Conservation (phyloP, 2,113 vertebrate genomes). For the Ameiurus melas region DNA sequence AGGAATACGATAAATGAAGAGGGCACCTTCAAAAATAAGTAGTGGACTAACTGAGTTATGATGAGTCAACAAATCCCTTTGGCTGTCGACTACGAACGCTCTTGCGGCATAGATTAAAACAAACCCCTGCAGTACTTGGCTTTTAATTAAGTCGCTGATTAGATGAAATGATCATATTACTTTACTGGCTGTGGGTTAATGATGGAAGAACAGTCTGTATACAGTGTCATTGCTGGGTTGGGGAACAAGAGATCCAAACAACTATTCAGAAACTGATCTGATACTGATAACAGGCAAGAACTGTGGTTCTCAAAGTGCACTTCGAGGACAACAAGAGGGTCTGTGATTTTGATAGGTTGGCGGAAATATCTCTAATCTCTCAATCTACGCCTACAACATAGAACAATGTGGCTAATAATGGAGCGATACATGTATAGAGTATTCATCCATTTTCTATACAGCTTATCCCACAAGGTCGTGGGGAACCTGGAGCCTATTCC, state of each 20-base stretch:
- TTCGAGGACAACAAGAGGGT: background rate
- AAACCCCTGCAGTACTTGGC: background rate
- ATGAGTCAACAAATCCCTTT: conserved; percentile 5
- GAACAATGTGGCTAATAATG: background rate
- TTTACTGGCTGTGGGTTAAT: background rate
- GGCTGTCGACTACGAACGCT: background rate
- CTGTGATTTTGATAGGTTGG: background rate
- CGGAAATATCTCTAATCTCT: background rate
- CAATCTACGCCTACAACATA: background rate
- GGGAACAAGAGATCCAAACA: background rate
- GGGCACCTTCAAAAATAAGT: conserved; percentile 31
- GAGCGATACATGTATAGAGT: background rate
- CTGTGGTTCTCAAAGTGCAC: background rate
- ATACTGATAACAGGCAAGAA: background rate
- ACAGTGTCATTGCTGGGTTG: background rate
- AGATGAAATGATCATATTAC: conserved; percentile 11
- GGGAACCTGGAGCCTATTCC: no score
- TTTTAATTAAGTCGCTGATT: conserved; percentile 23
- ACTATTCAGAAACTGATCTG: background rate
- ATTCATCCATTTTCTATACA: no score
- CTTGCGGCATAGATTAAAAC: background rate
- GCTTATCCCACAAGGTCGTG: no score
- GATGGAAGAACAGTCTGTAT: background rate
- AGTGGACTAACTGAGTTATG: background rate
- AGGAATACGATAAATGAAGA: conserved; percentile 15